Conservation (phyloP, 2,113 vertebrate genomes). For the Ranitomeya variabilis region DNA sequence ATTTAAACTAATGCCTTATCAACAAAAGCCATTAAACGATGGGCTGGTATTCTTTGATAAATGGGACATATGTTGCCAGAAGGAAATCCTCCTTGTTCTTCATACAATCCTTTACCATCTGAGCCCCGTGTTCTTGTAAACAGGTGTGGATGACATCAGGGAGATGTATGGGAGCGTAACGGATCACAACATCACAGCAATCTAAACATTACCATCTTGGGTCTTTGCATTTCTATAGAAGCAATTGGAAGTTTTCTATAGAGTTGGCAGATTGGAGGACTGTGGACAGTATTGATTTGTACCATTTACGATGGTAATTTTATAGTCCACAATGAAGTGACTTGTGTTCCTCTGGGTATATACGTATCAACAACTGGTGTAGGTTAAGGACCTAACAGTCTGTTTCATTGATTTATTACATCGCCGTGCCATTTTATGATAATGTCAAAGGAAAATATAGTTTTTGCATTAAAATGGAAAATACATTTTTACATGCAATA, state of each 20-base stretch:
- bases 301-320: conserved; percentile 4
- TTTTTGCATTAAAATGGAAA: background rate
- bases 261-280: background rate
- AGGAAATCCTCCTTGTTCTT: background rate
- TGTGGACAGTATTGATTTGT: background rate
- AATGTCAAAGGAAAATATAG: background rate
- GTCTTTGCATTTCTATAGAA: background rate
- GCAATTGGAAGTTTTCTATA: background rate
- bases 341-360: background rate
- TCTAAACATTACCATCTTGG: background rate
- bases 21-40: background rate
- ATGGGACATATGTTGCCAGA: background rate
- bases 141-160: background rate
- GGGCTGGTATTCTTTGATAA: background rate
- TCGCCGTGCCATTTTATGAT: background rate
- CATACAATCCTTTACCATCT: background rate
- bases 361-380: background rate
- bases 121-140: background rate
- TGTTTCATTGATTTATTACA: background rate
- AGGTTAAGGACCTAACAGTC: conserved; percentile 4
- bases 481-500: too few species aligned
- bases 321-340: background rate
- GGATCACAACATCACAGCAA: background rate
- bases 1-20: background rate
- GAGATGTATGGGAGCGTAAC: background rate